Base-by-base conservation (phyloP, 2,888 invertebrate species). In the Cabera pusaria region DNA sequence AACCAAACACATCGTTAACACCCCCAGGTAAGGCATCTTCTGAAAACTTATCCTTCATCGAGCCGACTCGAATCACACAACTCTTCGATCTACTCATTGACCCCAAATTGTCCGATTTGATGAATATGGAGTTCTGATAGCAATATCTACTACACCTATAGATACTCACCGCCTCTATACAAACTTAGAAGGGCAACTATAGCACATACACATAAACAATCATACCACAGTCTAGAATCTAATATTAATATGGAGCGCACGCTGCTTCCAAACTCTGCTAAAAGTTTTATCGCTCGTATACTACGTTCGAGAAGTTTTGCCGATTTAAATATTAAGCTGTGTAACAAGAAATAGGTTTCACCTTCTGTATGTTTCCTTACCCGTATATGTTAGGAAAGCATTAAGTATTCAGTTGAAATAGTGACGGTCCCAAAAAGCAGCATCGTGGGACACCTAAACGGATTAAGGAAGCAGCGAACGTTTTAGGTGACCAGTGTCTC, bases 1-100 rank as follows among this genome's bases (percentile, higher is more conserved):
- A 95, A 95, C 92, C 93, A 91, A 91, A 91, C 85, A 91, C 76
- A 91, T 72, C 75, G 87, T 91, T 90, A 90, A 89, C 88, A 83
- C 48, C 72, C 76, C 74, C 64, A 14, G 14, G 2, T 5, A 12
- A 31, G 16, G 20, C 14, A 24, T 6, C 9, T 17, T 21, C 19
- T 20, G 2, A 6, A 7, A n/a, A 6, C 9, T 14, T n/a, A 8
- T 29, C 10, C 6, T 21, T 21, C 6, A 2, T 7, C 16, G 18
- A 28, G 7, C 28, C 24, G 17, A 37, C 22, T 6, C 26, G 27
- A 23, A 42, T 32, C 36, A 64, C 65, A 69, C 68, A 72, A 72
- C 68, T 71, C 69, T 71, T 67, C 68, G 54, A 56, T 49, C n/a
- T n/a, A n/a, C n/a, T n/a, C n/a, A n/a, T 23, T n/a, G 27, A 11